A percentile compares a stretch with the other conserved stretches of the same genome.
phyloP scores from a whole-genome alignment of 2,888 invertebrate genomes.

The Noctua janthe region DNA sequence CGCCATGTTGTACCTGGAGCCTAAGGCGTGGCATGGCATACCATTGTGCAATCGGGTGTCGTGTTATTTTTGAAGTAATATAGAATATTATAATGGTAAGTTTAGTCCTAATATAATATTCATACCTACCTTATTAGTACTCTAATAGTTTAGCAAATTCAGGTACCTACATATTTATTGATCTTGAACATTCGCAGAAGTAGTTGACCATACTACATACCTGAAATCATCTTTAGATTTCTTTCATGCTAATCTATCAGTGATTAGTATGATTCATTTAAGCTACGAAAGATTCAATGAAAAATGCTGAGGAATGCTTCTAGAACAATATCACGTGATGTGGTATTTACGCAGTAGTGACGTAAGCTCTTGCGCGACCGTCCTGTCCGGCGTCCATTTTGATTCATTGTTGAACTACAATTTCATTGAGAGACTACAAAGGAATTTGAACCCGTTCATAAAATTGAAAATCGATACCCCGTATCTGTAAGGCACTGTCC shows the following conservation, averaged over 20 bases:
- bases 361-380: constrained; percentile 34
- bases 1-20: constrained; percentile 84
- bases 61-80: constrained; percentile 74
- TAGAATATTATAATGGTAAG: constrained; percentile 84
- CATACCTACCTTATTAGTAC: constrained; percentile 27
- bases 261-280: not conserved
- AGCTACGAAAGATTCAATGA: not conserved
- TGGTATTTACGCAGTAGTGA: constrained; percentile 24
- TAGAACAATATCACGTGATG: constrained; percentile 54
- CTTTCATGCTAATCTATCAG: constrained; percentile 1
- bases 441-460: not conserved
- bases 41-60: constrained; percentile 73
- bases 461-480: not conserved
- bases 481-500: not conserved
- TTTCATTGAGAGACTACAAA: not conserved
- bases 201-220: not conserved
- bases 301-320: constrained; percentile 16
- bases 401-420: constrained; percentile 8
- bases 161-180: not conserved
- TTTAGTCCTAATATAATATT: constrained; percentile 62
- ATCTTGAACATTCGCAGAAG: not conserved
- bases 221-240: not conserved
- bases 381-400: constrained; percentile 58
- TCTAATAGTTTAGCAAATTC: constrained; percentile 24
- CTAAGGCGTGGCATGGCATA: constrained; percentile 84